These are phyloP conservation scores for Orchesellides sinensis DNA, from an alignment of 2,888 invertebrate species.

Conservation along the genomic window DNA sequence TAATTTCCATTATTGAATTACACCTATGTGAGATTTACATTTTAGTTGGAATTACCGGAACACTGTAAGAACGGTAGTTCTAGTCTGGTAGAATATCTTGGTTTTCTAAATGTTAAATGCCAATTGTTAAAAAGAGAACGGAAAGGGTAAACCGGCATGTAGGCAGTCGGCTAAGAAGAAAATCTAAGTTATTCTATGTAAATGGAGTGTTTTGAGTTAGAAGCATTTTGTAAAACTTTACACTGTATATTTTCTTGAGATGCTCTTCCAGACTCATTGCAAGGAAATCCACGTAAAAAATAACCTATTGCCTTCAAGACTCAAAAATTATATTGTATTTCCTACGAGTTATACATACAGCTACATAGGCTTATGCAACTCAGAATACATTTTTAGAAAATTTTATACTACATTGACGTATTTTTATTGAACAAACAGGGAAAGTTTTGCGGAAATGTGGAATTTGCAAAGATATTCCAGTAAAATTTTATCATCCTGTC, in stretches of 20 bases:
- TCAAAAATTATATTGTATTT: no score
- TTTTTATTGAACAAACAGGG: slow-evolving; percentile 51
- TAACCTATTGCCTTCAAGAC: no score
- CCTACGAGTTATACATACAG: no score
- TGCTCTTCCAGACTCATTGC: no score
- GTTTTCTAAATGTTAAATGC: not conserved
- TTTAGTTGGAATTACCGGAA: not conserved
- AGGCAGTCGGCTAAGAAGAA: not conserved
- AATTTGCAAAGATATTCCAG: slow-evolving; percentile 65
- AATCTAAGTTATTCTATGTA: slow-evolving; percentile 8
- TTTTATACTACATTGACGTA: not conserved
- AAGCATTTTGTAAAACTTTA: no score
- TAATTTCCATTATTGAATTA: slow-evolving; percentile 64
- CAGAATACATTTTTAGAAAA: not conserved
- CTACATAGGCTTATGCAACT: not conserved
- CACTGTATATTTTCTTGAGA: no score
- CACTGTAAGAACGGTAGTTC: not conserved
- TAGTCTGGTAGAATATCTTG: not conserved
- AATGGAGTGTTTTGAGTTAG: slow-evolving; percentile 16
- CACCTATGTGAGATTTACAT: slow-evolving; percentile 29
- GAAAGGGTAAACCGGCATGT: no score
- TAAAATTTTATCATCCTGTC: slow-evolving; percentile 67
- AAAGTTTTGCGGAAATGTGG: slow-evolving; percentile 61
- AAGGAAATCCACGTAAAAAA: no score
- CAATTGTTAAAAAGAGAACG: no score